Conservation (phyloP, 2,113 vertebrate species). For the Channa argus region DNA sequence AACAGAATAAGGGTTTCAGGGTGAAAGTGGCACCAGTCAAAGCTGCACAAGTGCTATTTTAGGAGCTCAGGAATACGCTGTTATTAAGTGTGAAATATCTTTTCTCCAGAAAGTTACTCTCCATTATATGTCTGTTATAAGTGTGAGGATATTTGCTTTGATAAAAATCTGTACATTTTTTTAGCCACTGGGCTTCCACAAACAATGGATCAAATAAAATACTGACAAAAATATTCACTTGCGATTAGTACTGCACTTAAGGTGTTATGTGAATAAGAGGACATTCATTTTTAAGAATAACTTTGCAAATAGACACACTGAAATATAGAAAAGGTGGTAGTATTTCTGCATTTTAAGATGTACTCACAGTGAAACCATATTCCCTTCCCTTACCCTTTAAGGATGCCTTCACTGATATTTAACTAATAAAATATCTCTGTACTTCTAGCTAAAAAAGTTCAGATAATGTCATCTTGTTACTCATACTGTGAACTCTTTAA, state of each 20-base stretch:
- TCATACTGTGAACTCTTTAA: no score
- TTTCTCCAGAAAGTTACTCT: not conserved
- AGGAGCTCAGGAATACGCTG: constrained; percentile 16
- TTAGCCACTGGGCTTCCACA: not conserved
- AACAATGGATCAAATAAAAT: not conserved
- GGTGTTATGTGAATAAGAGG: not conserved
- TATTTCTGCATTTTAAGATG: not conserved
- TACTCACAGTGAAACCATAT: no score
- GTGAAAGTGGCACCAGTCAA: constrained; percentile 17
- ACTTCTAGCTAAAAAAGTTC: no score
- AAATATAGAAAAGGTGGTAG: not conserved
- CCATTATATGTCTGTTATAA: not conserved
- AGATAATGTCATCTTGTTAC: no score
- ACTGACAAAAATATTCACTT: no score
- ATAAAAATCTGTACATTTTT: not conserved
- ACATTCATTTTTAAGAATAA: not conserved
- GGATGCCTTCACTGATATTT: no score
- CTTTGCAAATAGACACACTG: not conserved
- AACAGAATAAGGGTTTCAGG: constrained; percentile 6
- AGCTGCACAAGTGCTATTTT: constrained; percentile 10
- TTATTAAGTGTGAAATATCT: not conserved
- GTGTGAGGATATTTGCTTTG: not conserved
- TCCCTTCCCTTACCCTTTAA: no score
- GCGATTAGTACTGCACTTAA: no score
- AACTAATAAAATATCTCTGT: no score